Evolutionary conservation across 2,888 invertebrate genomes (phyloP), one percentile per base, ranked within the genome.

Genomic region (Encarsia formosa): DNA sequence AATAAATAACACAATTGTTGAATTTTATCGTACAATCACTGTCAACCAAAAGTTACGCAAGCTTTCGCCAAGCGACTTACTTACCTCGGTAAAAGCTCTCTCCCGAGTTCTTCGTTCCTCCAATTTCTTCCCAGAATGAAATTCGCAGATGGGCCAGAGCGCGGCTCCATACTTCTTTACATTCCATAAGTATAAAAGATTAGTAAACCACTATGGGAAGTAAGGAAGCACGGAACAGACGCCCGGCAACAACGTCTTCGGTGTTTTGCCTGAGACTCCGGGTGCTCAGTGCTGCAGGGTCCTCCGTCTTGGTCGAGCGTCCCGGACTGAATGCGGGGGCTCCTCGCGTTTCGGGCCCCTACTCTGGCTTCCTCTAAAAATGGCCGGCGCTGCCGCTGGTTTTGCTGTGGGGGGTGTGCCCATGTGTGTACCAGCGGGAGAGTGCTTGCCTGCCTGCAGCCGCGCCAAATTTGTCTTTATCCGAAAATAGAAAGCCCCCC

Each of bases 111-210:
- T n/a, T n/a, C n/a, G n/a, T n/a, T n/a, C n/a, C n/a, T n/a, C n/a
- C n/a, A n/a, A n/a, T n/a, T n/a, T n/a, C n/a, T n/a, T n/a, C n/a
- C n/a, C n/a, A n/a, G n/a, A n/a, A n/a, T n/a, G n/a, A n/a, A n/a
- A n/a, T n/a, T n/a, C n/a, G 51, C 40, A 13, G 55, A 49, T 8
- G 15, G 3, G 32, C 56, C 56, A 19, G 16, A 48, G 48, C 56
- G 50, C 56, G 80, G 86, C 87, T 87, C 88, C 88, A 88, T 88
- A 91, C 91, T 92, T 92, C 92, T 91, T 91, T 91, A 91, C 91
- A 91, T 92, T 92, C 91, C 91, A 91, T 91, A 91, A 78, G 84
- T 83, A 78, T 71, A 81, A 79, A 75, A 29, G n/a, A n/a, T n/a
- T n/a, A n/a, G n/a, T n/a, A 35, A 13, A 13, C 76, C 80, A 86